These are phyloP conservation scores for Druon quercuslanigerum DNA, from an alignment of 1,140 invertebrate genomes.

Conservation along the genomic window DNA sequence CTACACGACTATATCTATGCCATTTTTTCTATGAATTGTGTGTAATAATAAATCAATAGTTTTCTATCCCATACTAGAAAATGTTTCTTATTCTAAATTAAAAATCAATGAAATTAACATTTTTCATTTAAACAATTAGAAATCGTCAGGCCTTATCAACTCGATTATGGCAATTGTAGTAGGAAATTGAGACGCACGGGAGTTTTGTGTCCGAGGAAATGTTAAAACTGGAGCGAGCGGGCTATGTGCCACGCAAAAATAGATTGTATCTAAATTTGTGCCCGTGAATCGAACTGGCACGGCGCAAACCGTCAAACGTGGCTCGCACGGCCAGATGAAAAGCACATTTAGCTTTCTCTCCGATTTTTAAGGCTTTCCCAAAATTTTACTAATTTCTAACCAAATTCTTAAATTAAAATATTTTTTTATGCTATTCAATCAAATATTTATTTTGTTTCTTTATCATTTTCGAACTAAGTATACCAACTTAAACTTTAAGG, in stretches of 20 bases:
- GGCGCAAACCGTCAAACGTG: conserved; percentile 51
- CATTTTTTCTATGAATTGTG: no score
- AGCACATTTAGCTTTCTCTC: neutral
- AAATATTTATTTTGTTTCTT: no score
- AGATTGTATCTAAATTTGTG: conserved; percentile 74
- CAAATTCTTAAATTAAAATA: neutral
- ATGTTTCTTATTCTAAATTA: no score
- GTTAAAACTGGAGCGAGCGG: conserved; percentile 69
- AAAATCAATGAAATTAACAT: no score
- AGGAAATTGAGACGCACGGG: conserved; percentile 44
- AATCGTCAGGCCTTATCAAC: neutral
- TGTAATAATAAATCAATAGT: no score
- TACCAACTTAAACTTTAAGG: no score
- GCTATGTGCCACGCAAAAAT: conserved; percentile 67
- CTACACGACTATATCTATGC: no score
- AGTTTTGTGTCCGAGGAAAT: conserved; percentile 54
- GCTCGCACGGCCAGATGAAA: neutral
- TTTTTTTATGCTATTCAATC: no score
- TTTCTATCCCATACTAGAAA: no score
- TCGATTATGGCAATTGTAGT: neutral
- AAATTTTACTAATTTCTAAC: neutral
- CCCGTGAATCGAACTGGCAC: conserved; percentile 72
- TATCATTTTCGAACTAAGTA: no score
- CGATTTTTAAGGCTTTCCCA: neutral
- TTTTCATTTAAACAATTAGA: neutral